Conservation (phyloP, 37 sponge, comb jelly and placozoan species). For the Halisarca cf. caerulea region DNA sequence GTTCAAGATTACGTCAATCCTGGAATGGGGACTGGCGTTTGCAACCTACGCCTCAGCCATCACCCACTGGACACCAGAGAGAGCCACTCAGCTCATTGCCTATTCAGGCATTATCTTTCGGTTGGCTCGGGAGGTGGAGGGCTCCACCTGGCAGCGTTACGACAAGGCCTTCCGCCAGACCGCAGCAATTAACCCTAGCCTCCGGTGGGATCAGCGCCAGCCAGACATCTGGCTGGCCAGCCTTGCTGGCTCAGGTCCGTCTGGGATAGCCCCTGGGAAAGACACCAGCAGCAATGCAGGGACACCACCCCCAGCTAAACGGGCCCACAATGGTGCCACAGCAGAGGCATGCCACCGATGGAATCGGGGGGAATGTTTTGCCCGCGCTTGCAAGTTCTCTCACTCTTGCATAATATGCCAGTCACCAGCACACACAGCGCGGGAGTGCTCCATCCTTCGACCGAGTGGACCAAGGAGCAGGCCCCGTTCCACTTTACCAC, state of each 20-base stretch:
- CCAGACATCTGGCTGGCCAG: constrained; percentile 27
- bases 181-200: constrained; percentile 9
- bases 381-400: background rate
- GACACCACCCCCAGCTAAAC: background rate
- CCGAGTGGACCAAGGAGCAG: background rate
- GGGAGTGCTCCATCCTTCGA: background rate
- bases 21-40: constrained; percentile 26
- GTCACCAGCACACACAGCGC: background rate
- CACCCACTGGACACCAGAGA: background rate
- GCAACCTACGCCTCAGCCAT: constrained; percentile 5
- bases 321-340: too few species aligned
- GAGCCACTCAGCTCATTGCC: constrained; percentile 10
- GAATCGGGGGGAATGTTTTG: background rate
- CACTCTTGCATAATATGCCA: constrained; percentile 1
- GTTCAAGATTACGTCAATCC: background rate
- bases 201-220: constrained; percentile 1
- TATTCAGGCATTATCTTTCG: constrained; percentile 10
- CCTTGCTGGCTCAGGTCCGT: background rate
- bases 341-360: constrained; percentile 1
- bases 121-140: background rate
- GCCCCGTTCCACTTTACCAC: background rate
- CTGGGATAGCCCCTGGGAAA: background rate
- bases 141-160: constrained; percentile 4
- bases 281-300: background rate
- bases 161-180: constrained; percentile 28